phyloP scores from a whole-genome alignment of 2,888 invertebrate species.

The Drosophila niveifrons region DNA sequence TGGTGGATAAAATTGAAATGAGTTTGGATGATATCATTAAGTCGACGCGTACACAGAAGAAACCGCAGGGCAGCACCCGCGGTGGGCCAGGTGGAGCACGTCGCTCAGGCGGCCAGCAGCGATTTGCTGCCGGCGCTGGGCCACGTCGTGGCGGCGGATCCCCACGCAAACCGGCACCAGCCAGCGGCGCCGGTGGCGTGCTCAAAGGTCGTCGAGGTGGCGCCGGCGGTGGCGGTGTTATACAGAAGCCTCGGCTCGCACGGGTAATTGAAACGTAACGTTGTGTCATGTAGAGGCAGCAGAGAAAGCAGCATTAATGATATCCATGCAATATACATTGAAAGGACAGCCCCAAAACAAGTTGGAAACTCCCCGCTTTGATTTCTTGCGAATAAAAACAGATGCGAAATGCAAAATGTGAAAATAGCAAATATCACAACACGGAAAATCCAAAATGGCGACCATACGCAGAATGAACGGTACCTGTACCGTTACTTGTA shows the following conservation, averaged over 20 bases:
- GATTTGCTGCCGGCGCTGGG: slow-evolving; percentile 84
- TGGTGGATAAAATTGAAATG: slow-evolving; percentile 98
- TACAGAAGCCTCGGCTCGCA: slow-evolving; percentile 86
- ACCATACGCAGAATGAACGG: slow-evolving; percentile 45
- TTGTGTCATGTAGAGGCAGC: slow-evolving; percentile 60
- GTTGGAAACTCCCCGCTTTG: slow-evolving; percentile 42
- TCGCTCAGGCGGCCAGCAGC: slow-evolving; percentile 86
- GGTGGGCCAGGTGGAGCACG: slow-evolving; percentile 86
- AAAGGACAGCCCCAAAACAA: slow-evolving; percentile 41
- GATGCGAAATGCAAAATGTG: slow-evolving; percentile 18
- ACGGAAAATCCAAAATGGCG: slow-evolving; percentile 57
- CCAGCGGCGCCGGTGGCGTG: slow-evolving; percentile 85
- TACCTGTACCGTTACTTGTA: slow-evolving; percentile 43
- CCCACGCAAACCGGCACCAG: slow-evolving; percentile 79
- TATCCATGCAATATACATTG: slow-evolving; percentile 60
- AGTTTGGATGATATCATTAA: slow-evolving; percentile 98
- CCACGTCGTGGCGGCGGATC: slow-evolving; percentile 85
- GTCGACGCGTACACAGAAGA: slow-evolving; percentile 88
- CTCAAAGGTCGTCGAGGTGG: slow-evolving; percentile 89
- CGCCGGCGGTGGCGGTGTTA: slow-evolving; percentile 85
- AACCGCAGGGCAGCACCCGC: slow-evolving; percentile 87
- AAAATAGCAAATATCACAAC: slow-evolving; percentile 27
- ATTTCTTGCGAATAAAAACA: slow-evolving; percentile 40
- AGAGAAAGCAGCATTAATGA: slow-evolving; percentile 54
- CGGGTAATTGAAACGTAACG: slow-evolving; percentile 83